Conservation (phyloP, 2,888 invertebrate genomes). For the Nowickia ferox region DNA sequence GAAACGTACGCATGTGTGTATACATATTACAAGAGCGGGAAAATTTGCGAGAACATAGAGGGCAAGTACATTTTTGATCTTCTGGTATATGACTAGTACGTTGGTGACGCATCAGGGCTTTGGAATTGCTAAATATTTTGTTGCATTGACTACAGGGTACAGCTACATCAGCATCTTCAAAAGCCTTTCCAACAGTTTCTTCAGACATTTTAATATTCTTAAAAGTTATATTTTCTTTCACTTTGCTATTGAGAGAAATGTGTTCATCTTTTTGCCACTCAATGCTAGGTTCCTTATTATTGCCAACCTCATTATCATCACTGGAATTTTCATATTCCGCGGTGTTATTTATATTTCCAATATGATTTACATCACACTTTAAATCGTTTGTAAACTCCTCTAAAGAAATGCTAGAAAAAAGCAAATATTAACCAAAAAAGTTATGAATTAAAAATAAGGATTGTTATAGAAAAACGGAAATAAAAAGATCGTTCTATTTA, state of each 20-base stretch:
- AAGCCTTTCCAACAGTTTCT: background rate
- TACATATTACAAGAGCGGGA: slow-evolving; percentile 85
- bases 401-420: slow-evolving; percentile 6
- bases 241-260: background rate
- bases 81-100: slow-evolving; percentile 79
- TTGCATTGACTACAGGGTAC: slow-evolving; percentile 58
- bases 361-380: background rate
- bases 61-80: slow-evolving; percentile 84
- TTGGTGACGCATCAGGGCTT: slow-evolving; percentile 49
- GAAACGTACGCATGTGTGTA: slow-evolving; percentile 82
- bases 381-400: background rate
- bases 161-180: slow-evolving; percentile 52
- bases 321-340: background rate
- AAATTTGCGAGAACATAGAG: slow-evolving; percentile 85
- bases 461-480: too few species aligned
- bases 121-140: slow-evolving; percentile 63
- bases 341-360: background rate
- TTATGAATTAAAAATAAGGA: background rate
- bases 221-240: background rate
- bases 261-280: slow-evolving; percentile 11
- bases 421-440: background rate
- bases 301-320: background rate
- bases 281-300: background rate
- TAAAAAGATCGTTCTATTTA: too few species aligned
- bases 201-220: background rate